Conservation (phyloP, 2,113 vertebrate species). For the Spea bombifrons region DNA sequence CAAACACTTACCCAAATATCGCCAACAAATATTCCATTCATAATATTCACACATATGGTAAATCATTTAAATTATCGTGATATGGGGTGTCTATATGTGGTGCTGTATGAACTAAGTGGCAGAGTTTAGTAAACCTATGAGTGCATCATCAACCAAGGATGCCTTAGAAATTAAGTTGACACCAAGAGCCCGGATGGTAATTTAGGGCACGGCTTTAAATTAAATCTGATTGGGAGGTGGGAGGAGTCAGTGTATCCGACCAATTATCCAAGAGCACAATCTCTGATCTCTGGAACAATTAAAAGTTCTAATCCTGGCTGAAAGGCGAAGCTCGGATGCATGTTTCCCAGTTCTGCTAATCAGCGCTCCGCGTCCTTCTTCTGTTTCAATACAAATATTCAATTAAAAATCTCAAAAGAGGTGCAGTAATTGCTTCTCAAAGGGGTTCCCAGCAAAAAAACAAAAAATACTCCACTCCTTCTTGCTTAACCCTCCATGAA, state of each 20-base stretch:
- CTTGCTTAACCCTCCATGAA: background rate
- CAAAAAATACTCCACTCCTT: slow-evolving; percentile 12
- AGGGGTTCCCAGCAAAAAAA: slow-evolving; percentile 43
- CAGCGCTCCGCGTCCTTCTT: slow-evolving; percentile 51
- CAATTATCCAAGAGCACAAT: slow-evolving; percentile 57
- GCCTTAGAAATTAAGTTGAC: too few species aligned
- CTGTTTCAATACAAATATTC: slow-evolving; percentile 65
- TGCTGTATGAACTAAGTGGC: too few species aligned
- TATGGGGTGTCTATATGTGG: too few species aligned
- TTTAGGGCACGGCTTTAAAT: too few species aligned
- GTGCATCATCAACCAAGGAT: too few species aligned
- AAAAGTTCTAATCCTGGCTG: slow-evolving; percentile 57
- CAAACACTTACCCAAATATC: too few species aligned
- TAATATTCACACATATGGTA: too few species aligned
- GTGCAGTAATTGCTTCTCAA: slow-evolving; percentile 57
- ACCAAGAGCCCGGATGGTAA: too few species aligned
- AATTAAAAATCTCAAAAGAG: slow-evolving; percentile 62
- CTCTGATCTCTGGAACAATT: slow-evolving; percentile 58
- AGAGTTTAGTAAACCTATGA: too few species aligned
- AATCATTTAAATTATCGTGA: too few species aligned
- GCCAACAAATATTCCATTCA: too few species aligned
- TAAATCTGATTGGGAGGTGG: background rate
- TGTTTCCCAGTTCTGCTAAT: slow-evolving; percentile 52
- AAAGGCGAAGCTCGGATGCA: slow-evolving; percentile 63
- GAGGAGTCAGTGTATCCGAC: slow-evolving; percentile 42